Percentiles rank a stretch among this genome's conserved stretches.
These are phyloP conservation scores for Chaetorhynchus papuensis DNA, from an alignment of 2,113 vertebrate species.

Conservation along the genomic window DNA sequence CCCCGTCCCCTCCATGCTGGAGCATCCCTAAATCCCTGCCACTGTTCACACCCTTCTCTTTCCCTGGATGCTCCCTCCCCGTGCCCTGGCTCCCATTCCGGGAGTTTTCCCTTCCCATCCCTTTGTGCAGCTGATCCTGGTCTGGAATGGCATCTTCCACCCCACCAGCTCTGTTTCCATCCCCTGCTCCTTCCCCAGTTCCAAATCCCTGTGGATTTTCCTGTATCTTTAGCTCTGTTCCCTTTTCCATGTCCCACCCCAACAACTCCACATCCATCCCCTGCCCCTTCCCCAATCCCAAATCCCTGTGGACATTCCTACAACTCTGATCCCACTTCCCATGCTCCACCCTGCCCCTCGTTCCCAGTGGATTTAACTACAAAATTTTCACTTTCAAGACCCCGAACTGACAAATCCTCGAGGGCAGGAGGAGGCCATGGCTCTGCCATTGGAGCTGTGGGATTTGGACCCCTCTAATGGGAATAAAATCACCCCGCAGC, in stretches of 20 bases:
- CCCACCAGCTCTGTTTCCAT: neutral
- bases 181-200: neutral
- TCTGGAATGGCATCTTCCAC: neutral
- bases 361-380: neutral
- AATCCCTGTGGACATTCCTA: neutral
- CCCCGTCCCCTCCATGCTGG: neutral
- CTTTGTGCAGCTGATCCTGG: neutral
- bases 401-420: neutral
- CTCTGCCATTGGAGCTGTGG: neutral
- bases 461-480: neutral
- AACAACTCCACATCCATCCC: neutral
- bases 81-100: neutral
- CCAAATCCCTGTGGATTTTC: neutral
- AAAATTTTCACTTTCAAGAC: neutral
- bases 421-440: neutral
- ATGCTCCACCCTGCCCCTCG: neutral
- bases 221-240: neutral
- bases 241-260: too few species aligned
- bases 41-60: neutral
- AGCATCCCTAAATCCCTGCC: neutral
- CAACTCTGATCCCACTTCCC: neutral
- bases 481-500: neutral
- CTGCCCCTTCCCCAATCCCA: neutral
- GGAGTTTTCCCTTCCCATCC: neutral
- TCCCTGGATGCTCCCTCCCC: rapidly evolving